phyloP scores from a whole-genome alignment of 2,113 vertebrate genomes.

The Poeciliopsis prolifica region DNA sequence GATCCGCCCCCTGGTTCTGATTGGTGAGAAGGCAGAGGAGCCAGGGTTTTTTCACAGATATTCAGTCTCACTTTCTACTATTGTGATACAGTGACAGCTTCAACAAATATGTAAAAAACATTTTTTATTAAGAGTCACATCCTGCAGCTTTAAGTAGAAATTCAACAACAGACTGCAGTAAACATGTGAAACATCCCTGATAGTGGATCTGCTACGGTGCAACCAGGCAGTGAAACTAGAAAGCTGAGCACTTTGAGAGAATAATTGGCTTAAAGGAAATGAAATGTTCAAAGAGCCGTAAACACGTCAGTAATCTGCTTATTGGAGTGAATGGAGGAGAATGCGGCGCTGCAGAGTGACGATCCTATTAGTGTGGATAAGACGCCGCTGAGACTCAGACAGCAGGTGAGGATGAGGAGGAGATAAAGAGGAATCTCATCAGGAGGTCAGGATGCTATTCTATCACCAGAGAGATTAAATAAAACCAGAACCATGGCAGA shows the following conservation, averaged over 20 bases:
- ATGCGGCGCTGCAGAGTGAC: constrained; percentile 52
- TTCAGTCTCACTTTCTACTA: too few relatives aligned
- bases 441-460: background rate
- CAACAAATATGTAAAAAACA: too few relatives aligned
- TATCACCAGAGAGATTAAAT: background rate
- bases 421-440: constrained; percentile 21
- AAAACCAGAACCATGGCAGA: background rate
- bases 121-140: too few relatives aligned
- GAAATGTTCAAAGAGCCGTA: constrained; percentile 88
- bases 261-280: constrained; percentile 89
- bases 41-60: too few relatives aligned
- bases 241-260: constrained; percentile 82
- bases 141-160: background rate
- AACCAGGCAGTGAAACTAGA: background rate
- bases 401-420: constrained; percentile 79
- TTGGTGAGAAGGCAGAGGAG: too few relatives aligned
- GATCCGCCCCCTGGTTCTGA: too few relatives aligned
- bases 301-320: constrained; percentile 91
- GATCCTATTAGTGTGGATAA: constrained; percentile 81
- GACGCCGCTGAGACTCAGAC: constrained; percentile 53
- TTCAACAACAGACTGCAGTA: background rate
- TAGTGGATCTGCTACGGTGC: background rate
- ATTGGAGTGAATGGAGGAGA: constrained; percentile 86
- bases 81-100: too few relatives aligned
- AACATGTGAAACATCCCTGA: background rate